These are phyloP conservation scores for Tiphia femorata DNA, from an alignment of 2,888 invertebrate genomes.

Conservation along the genomic window DNA sequence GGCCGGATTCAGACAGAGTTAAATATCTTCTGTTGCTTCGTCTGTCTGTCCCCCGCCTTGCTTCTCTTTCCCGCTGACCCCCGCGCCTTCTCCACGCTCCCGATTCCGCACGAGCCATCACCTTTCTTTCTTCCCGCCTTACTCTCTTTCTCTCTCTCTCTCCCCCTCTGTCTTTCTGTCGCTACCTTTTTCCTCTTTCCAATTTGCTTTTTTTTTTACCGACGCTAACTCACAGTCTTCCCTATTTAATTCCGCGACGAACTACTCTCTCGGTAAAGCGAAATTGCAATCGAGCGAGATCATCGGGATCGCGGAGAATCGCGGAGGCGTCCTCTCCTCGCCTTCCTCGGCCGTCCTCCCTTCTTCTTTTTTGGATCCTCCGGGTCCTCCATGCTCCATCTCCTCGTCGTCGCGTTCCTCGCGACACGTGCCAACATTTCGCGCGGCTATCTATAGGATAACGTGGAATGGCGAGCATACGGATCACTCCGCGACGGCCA, in stretches of 20 bases:
- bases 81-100: slow-evolving; percentile 31
- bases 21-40: slow-evolving; percentile 35
- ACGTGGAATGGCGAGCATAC: slow-evolving; percentile 36
- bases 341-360: too few relatives aligned
- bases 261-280: too few relatives aligned
- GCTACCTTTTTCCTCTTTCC: slow-evolving; percentile 16
- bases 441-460: slow-evolving; percentile 53
- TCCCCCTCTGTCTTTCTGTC: slow-evolving; percentile 8
- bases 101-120: slow-evolving; percentile 30
- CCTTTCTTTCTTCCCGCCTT: slow-evolving; percentile 22
- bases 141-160: slow-evolving; percentile 16
- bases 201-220: slow-evolving; percentile 28
- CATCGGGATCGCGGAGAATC: too few relatives aligned
- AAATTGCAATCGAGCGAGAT: too few relatives aligned
- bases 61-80: slow-evolving; percentile 20
- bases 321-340: too few relatives aligned
- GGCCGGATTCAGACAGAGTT: slow-evolving; percentile 60
- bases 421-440: slow-evolving; percentile 44
- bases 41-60: slow-evolving; percentile 25
- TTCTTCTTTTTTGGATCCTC: too few relatives aligned
- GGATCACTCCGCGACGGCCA: slow-evolving; percentile 23
- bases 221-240: too few relatives aligned
- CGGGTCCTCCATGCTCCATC: too few relatives aligned
- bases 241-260: too few relatives aligned
- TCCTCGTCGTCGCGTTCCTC: slow-evolving; percentile 14